Evolutionary conservation across 2,113 vertebrate species (phyloP).

Genomic region (Platysternon megacephalum): DNA sequence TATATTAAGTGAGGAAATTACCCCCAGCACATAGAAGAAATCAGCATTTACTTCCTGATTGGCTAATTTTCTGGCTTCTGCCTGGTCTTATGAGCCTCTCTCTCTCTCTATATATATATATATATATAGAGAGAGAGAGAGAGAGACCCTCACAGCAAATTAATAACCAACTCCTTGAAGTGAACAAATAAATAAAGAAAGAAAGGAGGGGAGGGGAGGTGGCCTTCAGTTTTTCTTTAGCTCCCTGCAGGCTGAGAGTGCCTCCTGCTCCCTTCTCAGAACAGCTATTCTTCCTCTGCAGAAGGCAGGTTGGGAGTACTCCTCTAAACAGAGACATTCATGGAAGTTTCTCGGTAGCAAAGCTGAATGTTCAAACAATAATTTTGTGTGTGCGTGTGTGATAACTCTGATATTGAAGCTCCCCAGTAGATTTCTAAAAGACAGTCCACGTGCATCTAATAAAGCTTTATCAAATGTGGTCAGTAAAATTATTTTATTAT

Average conservation of each 20-base stretch:
- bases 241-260: neutral
- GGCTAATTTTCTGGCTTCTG: accelerated
- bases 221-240: neutral
- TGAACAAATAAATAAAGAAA: neutral
- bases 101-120: accelerated
- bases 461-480: neutral
- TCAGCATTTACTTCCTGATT: neutral
- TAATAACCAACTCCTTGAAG: neutral
- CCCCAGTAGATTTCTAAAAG: neutral
- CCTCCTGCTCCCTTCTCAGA: neutral
- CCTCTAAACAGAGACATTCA: neutral
- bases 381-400: neutral
- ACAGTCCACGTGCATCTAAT: neutral
- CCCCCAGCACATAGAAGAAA: neutral
- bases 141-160: neutral
- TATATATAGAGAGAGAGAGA: no score
- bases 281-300: neutral
- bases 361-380: neutral
- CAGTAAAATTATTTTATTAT: neutral
- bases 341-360: neutral
- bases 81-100: neutral
- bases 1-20: neutral
- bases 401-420: neutral
- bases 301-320: neutral
- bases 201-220: neutral